Base-by-base conservation (phyloP, 2,888 invertebrate genomes). In the Latheticus oryzae region DNA sequence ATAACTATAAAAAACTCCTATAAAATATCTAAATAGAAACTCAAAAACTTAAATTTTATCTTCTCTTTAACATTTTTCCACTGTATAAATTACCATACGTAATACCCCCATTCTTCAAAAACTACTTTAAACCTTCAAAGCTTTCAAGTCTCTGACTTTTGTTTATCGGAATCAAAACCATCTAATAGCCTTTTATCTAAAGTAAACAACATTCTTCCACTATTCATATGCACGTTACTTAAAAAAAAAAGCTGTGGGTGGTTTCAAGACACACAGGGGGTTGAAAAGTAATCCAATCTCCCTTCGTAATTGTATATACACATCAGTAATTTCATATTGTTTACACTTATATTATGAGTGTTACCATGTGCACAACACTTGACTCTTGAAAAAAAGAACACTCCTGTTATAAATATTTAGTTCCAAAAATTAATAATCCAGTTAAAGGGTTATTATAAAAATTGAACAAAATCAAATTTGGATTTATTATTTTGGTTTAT, bases 301-400 rank as follows among this genome's bases (percentile, higher is more conserved):
- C 54, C 61, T 54, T 58, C 62, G 33, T 64, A 62, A 66, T 68
- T 65, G 64, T 64, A 55, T 52, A 58, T 50, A 63, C 3, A 28
- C 63, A 65, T 67, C 69, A 63, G 69, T 67, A 69, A 70, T 66
- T 71, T 68, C 64, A 67, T 62, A 62, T 66, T 73, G 73, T 73
- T 73, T 73, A 73, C 68, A 67, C 68, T 67, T 62, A 66, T 61
- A 63, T 67, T 70, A 69, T 70, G 72, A 72, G 72, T 70, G 69
- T 63, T 68, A 61, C 72, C 74, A 74, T 73, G 72, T 74, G 74
- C 66, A 65, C 65, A 67, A 69, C 74, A 74, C 74, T 74, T 73
- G 73, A 74, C 65, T 66, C n/a, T n/a, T n/a, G n/a, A n/a, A n/a
- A 21, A 56, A 63, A 67, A 69, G 68, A 69, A 67, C 60, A 63